Conservation (phyloP, 2,888 invertebrate species). For the Proisotoma minuta region DNA sequence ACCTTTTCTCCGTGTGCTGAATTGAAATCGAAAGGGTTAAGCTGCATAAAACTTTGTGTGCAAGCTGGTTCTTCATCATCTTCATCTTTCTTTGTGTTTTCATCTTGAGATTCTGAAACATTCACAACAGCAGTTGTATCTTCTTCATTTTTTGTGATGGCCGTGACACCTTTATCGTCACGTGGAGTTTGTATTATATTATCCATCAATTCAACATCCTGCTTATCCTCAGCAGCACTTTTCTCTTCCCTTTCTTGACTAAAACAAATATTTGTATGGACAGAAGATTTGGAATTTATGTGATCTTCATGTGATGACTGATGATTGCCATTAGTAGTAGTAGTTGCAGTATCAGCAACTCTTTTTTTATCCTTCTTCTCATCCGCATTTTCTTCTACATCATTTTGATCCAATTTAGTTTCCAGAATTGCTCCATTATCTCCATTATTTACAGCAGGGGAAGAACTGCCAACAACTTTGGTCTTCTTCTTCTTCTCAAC, state of each 20-base stretch:
- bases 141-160: neutral
- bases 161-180: neutral
- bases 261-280: neutral
- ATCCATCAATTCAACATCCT: too few species aligned
- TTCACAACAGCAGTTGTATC: neutral
- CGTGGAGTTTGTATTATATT: too few species aligned
- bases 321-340: neutral
- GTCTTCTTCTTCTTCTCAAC: neutral
- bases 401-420: slow-evolving; percentile 2
- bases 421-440: neutral
- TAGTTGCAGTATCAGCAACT: too few species aligned
- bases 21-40: slow-evolving; percentile 45
- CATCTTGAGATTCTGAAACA: neutral
- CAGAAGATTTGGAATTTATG: neutral
- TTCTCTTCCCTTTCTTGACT: neutral
- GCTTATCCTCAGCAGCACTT: neutral
- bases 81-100: slow-evolving; percentile 12
- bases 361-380: too few species aligned
- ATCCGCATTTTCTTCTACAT: neutral
- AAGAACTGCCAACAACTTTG: neutral
- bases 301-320: neutral
- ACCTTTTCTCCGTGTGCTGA: slow-evolving; percentile 43
- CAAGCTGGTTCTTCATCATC: slow-evolving; percentile 35
- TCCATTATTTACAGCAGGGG: neutral
- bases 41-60: slow-evolving; percentile 44